A percentile compares a stretch with the other conserved stretches of the same genome.
phyloP scores from a whole-genome alignment of 2,888 invertebrate genomes.

The Asteroscopus sphinx region DNA sequence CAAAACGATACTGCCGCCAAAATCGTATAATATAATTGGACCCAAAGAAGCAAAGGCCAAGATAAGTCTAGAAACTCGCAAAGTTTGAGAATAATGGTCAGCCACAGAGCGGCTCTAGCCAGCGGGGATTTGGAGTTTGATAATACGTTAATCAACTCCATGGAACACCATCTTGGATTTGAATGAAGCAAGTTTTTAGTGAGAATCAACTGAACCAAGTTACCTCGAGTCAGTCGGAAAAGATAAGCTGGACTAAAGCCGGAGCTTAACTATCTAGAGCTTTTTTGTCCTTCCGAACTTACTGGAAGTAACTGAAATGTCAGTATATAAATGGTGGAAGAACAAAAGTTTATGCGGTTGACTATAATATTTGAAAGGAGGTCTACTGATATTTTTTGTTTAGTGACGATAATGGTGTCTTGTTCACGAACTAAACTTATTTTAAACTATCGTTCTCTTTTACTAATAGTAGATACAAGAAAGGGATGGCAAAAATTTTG shows the following conservation, averaged over 20 bases:
- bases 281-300: slow-evolving; percentile 7
- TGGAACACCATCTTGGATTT: slow-evolving; percentile 42
- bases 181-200: slow-evolving; percentile 47
- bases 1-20: background rate
- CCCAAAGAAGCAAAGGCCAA: slow-evolving; percentile 39
- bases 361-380: background rate
- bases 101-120: slow-evolving; percentile 44
- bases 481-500: too few species aligned
- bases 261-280: slow-evolving; percentile 2
- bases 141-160: slow-evolving; percentile 55
- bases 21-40: slow-evolving; percentile 34
- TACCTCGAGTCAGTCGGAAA: slow-evolving; percentile 34
- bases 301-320: slow-evolving; percentile 1
- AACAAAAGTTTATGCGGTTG: background rate
- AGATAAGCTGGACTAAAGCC: slow-evolving; percentile 29
- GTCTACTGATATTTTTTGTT: background rate
- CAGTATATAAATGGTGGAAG: background rate
- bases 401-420: too few species aligned
- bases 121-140: slow-evolving; percentile 50
- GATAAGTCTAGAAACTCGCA: slow-evolving; percentile 52
- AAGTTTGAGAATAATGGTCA: slow-evolving; percentile 58
- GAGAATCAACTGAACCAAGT: slow-evolving; percentile 25
- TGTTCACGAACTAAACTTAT: too few species aligned
- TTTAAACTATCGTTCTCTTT: too few species aligned
- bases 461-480: too few species aligned